These are phyloP conservation scores for Raillietiella orientalis DNA, from an alignment of 2,888 invertebrate genomes.

Conservation along the genomic window DNA sequence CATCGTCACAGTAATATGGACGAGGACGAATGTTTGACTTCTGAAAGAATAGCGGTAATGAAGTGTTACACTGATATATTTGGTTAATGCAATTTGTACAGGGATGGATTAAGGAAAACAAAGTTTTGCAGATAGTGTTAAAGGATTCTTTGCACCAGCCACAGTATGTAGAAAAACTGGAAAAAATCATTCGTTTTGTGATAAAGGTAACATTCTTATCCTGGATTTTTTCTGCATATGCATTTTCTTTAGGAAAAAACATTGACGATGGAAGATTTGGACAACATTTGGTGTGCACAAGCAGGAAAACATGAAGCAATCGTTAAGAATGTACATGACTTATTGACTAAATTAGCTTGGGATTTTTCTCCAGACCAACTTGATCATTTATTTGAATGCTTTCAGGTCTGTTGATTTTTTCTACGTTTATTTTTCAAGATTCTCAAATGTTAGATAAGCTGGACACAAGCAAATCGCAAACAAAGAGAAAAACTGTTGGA, in stretches of 20 bases:
- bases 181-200: conserved; percentile 85
- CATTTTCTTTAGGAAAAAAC: conserved; percentile 44
- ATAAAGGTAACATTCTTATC: conserved; percentile 29
- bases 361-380: conserved; percentile 90
- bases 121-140: conserved; percentile 73
- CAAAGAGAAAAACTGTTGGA: conserved; percentile 82
- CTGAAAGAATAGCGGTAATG: conserved; percentile 68
- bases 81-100: conserved; percentile 11
- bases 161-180: conserved; percentile 85
- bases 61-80: background rate
- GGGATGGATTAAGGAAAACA: conserved; percentile 86
- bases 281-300: conserved; percentile 88
- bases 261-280: conserved; percentile 58
- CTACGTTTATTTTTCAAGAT: background rate
- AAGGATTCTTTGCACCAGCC: conserved; percentile 88
- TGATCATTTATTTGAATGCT: conserved; percentile 86
- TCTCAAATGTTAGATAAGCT: conserved; percentile 22
- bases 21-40: conserved; percentile 67
- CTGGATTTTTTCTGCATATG: conserved; percentile 1
- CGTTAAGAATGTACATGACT: conserved; percentile 85
- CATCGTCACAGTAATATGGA: conserved; percentile 31
- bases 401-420: conserved; percentile 27
- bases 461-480: conserved; percentile 82
- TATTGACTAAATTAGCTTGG: conserved; percentile 86
- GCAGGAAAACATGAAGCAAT: conserved; percentile 70